A percentile compares a stretch with the other conserved stretches of the same genome.
These are phyloP conservation scores for Coturnix japonica DNA, from an alignment of 2,113 vertebrate genomes.

Conservation along the genomic window DNA sequence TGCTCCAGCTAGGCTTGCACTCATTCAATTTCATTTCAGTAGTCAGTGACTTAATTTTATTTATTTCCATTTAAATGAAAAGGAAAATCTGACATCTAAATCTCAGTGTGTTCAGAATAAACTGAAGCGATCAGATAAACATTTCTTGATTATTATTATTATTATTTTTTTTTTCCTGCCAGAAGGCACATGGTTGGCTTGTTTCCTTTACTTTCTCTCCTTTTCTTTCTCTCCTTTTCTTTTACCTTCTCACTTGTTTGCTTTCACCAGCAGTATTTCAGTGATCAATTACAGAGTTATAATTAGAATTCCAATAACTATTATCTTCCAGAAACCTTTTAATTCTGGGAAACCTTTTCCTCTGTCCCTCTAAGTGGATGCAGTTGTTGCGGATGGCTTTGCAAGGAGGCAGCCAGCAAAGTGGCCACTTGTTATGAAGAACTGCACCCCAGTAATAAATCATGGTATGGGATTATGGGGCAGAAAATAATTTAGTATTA, in stretches of 20 bases:
- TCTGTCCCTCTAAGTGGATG: not conserved
- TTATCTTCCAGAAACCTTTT: not conserved
- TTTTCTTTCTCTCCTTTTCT: not conserved
- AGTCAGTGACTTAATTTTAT: not conserved
- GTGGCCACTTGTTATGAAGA: not conserved
- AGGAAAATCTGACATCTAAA: not conserved
- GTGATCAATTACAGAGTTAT: not conserved
- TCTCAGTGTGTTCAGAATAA: constrained; percentile 4
- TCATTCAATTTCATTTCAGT: not conserved
- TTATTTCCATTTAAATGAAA: constrained; percentile 20
- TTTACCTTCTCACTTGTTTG: not conserved
- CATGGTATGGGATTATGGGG: not conserved
- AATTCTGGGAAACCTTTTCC: not conserved
- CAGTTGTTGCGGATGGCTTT: not conserved
- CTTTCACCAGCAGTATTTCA: not conserved
- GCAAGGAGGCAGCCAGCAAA: not conserved
- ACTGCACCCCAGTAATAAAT: not conserved
- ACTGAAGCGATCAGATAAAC: not conserved
- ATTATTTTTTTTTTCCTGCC: not conserved
- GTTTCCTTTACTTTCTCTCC: not conserved
- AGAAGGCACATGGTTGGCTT: not conserved
- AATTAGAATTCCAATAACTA: constrained; percentile 33
- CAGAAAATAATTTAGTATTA: not conserved
- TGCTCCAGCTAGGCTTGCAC: not conserved
- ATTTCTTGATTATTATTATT: not conserved